phyloP scores from a whole-genome alignment of 2,113 vertebrate species.

The Paradoxurus hermaphroditus region DNA sequence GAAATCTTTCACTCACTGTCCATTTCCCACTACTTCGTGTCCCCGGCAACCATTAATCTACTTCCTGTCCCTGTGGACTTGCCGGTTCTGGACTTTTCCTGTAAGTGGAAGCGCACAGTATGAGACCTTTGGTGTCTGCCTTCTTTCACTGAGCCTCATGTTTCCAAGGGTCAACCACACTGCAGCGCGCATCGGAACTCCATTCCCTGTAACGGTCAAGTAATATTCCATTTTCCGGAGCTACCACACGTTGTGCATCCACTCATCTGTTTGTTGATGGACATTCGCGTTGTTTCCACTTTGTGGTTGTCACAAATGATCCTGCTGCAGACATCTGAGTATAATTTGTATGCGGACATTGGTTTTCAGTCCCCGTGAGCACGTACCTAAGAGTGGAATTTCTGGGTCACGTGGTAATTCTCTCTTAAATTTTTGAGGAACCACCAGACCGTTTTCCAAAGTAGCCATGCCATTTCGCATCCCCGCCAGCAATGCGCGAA shows the following conservation, averaged over 20 bases:
- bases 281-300: not conserved
- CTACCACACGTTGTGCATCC: not conserved
- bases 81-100: not conserved
- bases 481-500: too few relatives aligned
- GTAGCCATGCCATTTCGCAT: too few relatives aligned
- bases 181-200: fast-evolving
- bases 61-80: not conserved
- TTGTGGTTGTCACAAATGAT: not conserved
- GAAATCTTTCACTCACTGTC: not conserved
- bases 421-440: too few relatives aligned
- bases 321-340: too few relatives aligned
- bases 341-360: not conserved
- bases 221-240: not conserved
- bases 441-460: too few relatives aligned
- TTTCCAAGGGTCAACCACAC: not conserved
- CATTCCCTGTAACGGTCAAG: not conserved
- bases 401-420: too few relatives aligned
- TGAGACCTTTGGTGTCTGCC: not conserved
- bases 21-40: too few relatives aligned
- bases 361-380: not conserved
- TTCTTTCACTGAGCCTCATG: not conserved
- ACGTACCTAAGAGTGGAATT: not conserved
- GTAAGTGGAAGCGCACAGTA: not conserved
- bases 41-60: too few relatives aligned
- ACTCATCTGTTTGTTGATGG: not conserved